These are phyloP conservation scores for Cuniculus paca DNA, from an alignment of 2,797 vertebrate species.

Conservation along the genomic window DNA sequence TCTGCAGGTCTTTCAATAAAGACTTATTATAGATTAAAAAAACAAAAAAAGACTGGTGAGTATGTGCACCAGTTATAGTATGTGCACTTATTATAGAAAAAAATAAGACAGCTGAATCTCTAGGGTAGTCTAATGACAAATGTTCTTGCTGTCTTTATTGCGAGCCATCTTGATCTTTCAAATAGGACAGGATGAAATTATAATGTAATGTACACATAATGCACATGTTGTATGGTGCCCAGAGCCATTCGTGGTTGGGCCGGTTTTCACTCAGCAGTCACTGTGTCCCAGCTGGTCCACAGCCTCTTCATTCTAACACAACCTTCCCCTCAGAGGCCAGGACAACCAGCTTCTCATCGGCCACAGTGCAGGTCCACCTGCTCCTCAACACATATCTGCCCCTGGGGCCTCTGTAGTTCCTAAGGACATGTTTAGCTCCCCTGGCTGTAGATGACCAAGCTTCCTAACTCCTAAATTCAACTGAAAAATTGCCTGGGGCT, in stretches of 20 bases:
- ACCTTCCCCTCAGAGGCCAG: background rate
- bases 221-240: too few species aligned
- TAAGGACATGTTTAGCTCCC: background rate
- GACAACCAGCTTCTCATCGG: background rate
- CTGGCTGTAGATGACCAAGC: background rate
- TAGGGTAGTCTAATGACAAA: background rate
- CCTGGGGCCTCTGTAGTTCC: background rate
- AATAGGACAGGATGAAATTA: background rate
- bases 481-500: background rate
- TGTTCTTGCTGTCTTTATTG: background rate
- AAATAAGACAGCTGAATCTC: background rate
- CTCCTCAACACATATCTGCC: background rate
- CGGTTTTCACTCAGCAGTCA: background rate
- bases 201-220: background rate
- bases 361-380: background rate
- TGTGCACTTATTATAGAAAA: too few species aligned
- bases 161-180: background rate
- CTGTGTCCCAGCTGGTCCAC: background rate
- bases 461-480: background rate
- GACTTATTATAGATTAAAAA: background rate
- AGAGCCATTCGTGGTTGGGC: background rate
- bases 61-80: background rate
- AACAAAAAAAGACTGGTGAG: background rate
- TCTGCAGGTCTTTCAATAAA: slow-evolving; percentile 1
- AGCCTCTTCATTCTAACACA: background rate